These are phyloP conservation scores for Ellobius talpinus DNA, from an alignment of 2,113 vertebrate species.

Conservation along the genomic window DNA sequence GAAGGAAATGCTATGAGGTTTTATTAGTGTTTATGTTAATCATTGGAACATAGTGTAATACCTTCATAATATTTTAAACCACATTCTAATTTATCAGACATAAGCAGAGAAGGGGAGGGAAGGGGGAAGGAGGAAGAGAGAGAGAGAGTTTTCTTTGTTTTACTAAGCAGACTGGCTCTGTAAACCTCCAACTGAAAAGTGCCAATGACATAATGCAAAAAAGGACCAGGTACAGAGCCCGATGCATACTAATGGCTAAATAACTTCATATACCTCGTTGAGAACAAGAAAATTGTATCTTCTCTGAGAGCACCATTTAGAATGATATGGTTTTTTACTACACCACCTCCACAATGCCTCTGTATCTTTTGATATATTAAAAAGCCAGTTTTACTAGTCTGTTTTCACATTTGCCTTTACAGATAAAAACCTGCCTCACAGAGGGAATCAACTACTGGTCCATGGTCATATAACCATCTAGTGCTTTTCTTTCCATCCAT, in stretches of 20 bases:
- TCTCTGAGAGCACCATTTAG: background rate
- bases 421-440: background rate
- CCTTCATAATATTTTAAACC: conserved; percentile 32
- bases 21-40: conserved; percentile 54
- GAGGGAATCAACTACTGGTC: background rate
- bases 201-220: background rate
- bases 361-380: background rate
- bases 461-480: background rate
- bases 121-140: background rate
- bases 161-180: background rate
- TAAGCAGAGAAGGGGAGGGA: background rate
- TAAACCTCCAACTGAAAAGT: conserved; percentile 5
- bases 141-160: background rate
- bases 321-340: background rate
- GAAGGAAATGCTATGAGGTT: conserved; percentile 1
- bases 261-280: background rate
- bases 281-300: background rate
- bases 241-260: background rate
- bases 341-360: background rate
- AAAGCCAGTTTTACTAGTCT: conserved; percentile 19
- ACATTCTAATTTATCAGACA: background rate
- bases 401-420: background rate
- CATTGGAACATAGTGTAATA: background rate
- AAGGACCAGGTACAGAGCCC: background rate
- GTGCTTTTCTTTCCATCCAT: background rate